A percentile compares a stretch with the other conserved stretches of the same genome.
Evolutionary conservation across 2,888 invertebrate genomes (phyloP).

Genomic region (Ditylenchus weischeri): DNA sequence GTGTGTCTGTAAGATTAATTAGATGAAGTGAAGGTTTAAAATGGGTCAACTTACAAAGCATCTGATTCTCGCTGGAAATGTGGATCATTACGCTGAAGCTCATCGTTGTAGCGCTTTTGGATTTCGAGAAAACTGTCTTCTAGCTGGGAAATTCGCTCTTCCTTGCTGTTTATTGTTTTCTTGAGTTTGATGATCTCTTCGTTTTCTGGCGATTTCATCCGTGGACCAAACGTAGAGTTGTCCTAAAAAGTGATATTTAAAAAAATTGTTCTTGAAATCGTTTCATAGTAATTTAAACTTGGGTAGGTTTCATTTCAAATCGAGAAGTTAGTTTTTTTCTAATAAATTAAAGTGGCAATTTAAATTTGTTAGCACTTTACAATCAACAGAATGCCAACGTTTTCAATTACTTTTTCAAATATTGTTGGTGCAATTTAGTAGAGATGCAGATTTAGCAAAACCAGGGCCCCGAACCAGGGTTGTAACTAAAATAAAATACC

Average conservation of each 20-base stretch:
- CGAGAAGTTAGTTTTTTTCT: too few relatives aligned
- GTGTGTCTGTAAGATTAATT: slow-evolving; percentile 16
- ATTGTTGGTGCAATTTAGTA: too few relatives aligned
- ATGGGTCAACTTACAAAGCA: background rate
- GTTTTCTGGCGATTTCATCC: slow-evolving; percentile 8
- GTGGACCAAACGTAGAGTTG: slow-evolving; percentile 1
- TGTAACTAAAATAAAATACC: too few relatives aligned
- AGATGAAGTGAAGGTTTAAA: background rate
- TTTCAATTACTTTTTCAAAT: too few relatives aligned
- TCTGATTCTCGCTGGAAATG: background rate
- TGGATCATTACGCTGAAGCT: slow-evolving; percentile 7
- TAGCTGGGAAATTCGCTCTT: slow-evolving; percentile 51
- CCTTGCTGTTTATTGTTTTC: slow-evolving; percentile 44
- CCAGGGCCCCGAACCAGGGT: too few relatives aligned
- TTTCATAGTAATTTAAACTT: too few relatives aligned
- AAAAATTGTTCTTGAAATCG: too few relatives aligned
- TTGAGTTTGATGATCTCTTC: slow-evolving; percentile 32
- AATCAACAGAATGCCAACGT: too few relatives aligned
- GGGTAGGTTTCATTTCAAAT: too few relatives aligned
- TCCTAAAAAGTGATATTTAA: background rate
- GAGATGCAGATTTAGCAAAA: too few relatives aligned
- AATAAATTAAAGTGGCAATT: too few relatives aligned
- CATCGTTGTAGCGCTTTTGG: slow-evolving; percentile 34
- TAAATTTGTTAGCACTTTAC: too few relatives aligned
- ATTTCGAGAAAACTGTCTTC: slow-evolving; percentile 47